Percentiles rank a stretch among this genome's conserved stretches.
These are phyloP conservation scores for Apamea sordens DNA, from an alignment of 2,888 invertebrate species.

Conservation along the genomic window DNA sequence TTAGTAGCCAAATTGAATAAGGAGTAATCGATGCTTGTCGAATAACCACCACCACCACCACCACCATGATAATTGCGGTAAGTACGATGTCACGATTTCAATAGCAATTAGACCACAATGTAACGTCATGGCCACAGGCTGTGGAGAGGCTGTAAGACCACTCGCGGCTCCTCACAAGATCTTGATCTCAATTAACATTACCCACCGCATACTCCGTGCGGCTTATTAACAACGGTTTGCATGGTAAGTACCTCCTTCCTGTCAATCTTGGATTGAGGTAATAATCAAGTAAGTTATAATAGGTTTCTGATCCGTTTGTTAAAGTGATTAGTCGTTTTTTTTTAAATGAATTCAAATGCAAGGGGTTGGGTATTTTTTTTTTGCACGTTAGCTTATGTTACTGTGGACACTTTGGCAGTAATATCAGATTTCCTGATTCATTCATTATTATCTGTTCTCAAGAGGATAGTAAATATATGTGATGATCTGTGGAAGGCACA, in stretches of 20 bases:
- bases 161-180: slow-evolving; percentile 41
- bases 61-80: slow-evolving; percentile 48
- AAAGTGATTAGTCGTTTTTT: neutral
- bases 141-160: slow-evolving; percentile 27
- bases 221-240: slow-evolving; percentile 29
- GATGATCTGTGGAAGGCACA: neutral
- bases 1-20: neutral
- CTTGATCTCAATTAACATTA: slow-evolving; percentile 60
- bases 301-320: neutral
- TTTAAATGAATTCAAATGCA: too few species aligned
- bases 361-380: neutral
- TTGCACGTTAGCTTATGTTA: neutral
- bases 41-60: too few species aligned
- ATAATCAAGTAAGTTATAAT: neutral
- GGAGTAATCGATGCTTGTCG: slow-evolving; percentile 25
- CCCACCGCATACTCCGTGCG: slow-evolving; percentile 52
- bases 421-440: neutral
- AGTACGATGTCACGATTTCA: slow-evolving; percentile 17
- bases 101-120: slow-evolving; percentile 55
- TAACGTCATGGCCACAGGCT: slow-evolving; percentile 44
- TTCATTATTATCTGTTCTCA: neutral
- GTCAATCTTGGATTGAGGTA: neutral
- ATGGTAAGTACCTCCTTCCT: neutral
- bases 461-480: neutral
- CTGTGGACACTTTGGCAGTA: neutral